Evolutionary conservation across 2,888 invertebrate genomes (phyloP).

Genomic region (Rhamphomyia laevipes): DNA sequence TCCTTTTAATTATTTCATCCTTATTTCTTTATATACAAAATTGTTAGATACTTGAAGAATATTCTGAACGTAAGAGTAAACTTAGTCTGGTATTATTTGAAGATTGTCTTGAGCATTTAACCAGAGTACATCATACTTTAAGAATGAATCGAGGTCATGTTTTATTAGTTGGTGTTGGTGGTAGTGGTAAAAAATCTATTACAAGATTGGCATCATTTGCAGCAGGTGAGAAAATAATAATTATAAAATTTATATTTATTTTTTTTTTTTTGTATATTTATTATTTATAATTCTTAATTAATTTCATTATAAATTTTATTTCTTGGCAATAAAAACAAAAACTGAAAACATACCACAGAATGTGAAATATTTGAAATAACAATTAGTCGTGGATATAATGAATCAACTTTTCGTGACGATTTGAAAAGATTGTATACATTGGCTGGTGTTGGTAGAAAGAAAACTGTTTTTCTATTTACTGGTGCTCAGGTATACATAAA

Average conservation of each 20-base stretch:
- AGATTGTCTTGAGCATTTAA: slow-evolving; percentile 83
- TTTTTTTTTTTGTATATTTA: not conserved
- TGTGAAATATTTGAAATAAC: slow-evolving; percentile 74
- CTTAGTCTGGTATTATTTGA: slow-evolving; percentile 80
- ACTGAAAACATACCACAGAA: slow-evolving; percentile 35
- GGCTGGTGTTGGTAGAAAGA: slow-evolving; percentile 68
- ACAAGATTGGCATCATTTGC: slow-evolving; percentile 72
- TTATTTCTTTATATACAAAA: not conserved
- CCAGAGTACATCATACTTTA: slow-evolving; percentile 72
- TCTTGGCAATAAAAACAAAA: not conserved
- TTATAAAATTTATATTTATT: not conserved
- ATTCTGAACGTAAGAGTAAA: slow-evolving; percentile 61
- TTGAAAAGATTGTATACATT: slow-evolving; percentile 65
- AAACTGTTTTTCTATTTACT: slow-evolving; percentile 71
- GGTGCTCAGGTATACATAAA: slow-evolving; percentile 52
- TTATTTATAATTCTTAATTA: too few relatives aligned
- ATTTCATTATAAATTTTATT: too few relatives aligned
- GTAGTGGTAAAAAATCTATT: slow-evolving; percentile 77
- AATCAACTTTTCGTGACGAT: slow-evolving; percentile 73
- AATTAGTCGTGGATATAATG: slow-evolving; percentile 76
- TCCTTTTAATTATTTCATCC: too few relatives aligned
- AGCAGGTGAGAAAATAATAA: slow-evolving; percentile 46
- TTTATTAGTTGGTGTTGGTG: slow-evolving; percentile 78
- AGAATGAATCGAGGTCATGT: slow-evolving; percentile 70
- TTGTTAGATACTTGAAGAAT: slow-evolving; percentile 81